Evolutionary conservation across 1,140 invertebrate species (phyloP).

Genomic region (Scaptomyza hsui): DNA sequence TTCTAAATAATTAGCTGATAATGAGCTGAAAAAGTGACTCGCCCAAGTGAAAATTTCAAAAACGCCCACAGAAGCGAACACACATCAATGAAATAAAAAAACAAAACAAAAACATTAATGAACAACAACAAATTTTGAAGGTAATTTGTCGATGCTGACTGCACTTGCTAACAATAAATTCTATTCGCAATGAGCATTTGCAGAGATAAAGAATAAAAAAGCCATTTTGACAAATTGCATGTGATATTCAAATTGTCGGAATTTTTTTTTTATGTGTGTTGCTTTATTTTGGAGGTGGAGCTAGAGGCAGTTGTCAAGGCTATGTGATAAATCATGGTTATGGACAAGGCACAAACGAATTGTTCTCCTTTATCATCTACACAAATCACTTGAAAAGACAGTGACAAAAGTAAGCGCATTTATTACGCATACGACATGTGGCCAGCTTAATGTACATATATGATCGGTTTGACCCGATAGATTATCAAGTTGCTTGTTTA

Average conservation of each 20-base stretch:
- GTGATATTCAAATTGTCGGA: constrained; percentile 62
- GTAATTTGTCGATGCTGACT: constrained; percentile 34
- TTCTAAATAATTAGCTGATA: constrained; percentile 52
- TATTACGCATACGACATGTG: constrained; percentile 14
- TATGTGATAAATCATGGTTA: constrained; percentile 60
- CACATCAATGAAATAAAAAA: constrained; percentile 39
- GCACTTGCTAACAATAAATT: constrained; percentile 68
- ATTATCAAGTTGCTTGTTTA: background rate
- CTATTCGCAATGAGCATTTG: constrained; percentile 24
- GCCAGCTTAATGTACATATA: background rate
- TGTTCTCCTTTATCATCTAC: constrained; percentile 36
- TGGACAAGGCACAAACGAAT: constrained; percentile 42
- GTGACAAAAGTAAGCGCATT: constrained; percentile 15
- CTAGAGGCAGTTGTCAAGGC: no score
- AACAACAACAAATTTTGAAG: constrained; percentile 46
- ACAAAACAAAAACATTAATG: constrained; percentile 2
- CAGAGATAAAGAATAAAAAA: constrained; percentile 28
- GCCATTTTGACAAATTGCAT: constrained; percentile 69
- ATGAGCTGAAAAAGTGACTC: constrained; percentile 14
- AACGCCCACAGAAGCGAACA: constrained; percentile 17
- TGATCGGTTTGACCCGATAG: background rate
- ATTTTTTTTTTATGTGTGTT: constrained; percentile 2
- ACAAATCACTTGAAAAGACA: constrained; percentile 28
- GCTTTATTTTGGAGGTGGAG: no score
- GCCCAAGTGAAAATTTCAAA: constrained; percentile 27